Conservation (phyloP, 2,888 invertebrate species). For the Spialia ferax region DNA sequence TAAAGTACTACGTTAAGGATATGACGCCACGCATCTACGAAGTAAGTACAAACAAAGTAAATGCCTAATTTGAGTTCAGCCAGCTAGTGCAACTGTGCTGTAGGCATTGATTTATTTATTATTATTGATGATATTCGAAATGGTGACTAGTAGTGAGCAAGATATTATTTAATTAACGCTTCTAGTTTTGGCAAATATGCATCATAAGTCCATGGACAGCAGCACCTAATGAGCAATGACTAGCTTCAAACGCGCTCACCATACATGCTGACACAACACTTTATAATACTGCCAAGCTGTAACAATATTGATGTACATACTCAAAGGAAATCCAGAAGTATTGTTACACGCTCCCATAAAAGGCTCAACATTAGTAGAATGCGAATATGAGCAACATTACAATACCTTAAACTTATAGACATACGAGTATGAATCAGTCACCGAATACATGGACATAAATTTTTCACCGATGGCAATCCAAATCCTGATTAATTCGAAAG, state of each 20-base stretch:
- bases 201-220: constrained; percentile 73
- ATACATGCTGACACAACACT: constrained; percentile 58
- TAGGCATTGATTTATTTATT: constrained; percentile 5
- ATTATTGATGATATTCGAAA: constrained; percentile 50
- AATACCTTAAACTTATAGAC: constrained; percentile 14
- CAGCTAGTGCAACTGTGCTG: constrained; percentile 9
- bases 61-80: constrained; percentile 37
- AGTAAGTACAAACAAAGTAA: constrained; percentile 32
- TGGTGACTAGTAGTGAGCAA: constrained; percentile 75
- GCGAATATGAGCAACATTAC: constrained; percentile 25
- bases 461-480: constrained; percentile 30
- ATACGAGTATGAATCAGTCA: constrained; percentile 11
- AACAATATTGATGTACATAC: constrained; percentile 52
- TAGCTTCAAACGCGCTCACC: constrained; percentile 73
- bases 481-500: constrained; percentile 12
- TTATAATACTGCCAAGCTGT: constrained; percentile 43
- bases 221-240: constrained; percentile 67
- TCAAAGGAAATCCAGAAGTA: constrained; percentile 13
- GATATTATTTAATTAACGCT: constrained; percentile 67
- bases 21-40: constrained; percentile 16
- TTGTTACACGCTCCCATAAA: constrained; percentile 32
- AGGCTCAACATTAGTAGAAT: constrained; percentile 34
- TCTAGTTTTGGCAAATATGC: constrained; percentile 75
- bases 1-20: too few species aligned
- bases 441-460: background rate